Base-by-base conservation (phyloP, 2,113 vertebrate species). In the Naja naja region DNA sequence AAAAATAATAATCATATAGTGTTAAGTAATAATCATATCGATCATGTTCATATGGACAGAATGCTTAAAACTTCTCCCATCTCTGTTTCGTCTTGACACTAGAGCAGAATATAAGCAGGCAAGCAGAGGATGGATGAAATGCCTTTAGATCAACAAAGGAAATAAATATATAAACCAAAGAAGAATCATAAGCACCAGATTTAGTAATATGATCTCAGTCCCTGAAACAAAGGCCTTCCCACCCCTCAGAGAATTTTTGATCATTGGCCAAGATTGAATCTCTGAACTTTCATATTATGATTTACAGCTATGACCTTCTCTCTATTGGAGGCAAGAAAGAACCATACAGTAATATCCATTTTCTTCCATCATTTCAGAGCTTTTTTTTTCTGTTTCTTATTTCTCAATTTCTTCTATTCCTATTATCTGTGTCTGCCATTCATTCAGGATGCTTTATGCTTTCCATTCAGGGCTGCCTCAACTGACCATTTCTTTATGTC, bases 341-440 rank as follows among this genome's bases (percentile, higher is more conserved):
- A 74, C 27, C 56, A 9, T 27, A n/a, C 60, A 14, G 60, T 64
- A 2, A 2, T 18, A 16, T 22, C 20, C 1, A n/a, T 94, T 87
- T 90, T 34, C 16, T 92, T 23, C 55, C 89, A 91, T 3, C 7
- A 30, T 1, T 69, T 5, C 8, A 85, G n/a, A 52, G 47, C 14
- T 43, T 43, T 43, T 43, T 27, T 53, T 1, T 4, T 25, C 12
- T 7, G 0, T 2, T 30, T 11, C 34, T 49, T 69, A 53, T 92
- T 86, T 88, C 43, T 94, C 81, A 14, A 4, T 92, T 90, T 93
- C 89, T 14, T 95, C 0, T 39, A 90, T 91, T 58, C 25, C n/a
- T 85, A 88, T 95, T 94, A 92, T n/a, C 91, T 94, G 52, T 30
- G 47, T 91, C 69, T 45, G 3, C n/a, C 89, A 49, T 45, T 1